phyloP scores from a whole-genome alignment of 2,888 invertebrate genomes.

The Hesperia comma region DNA sequence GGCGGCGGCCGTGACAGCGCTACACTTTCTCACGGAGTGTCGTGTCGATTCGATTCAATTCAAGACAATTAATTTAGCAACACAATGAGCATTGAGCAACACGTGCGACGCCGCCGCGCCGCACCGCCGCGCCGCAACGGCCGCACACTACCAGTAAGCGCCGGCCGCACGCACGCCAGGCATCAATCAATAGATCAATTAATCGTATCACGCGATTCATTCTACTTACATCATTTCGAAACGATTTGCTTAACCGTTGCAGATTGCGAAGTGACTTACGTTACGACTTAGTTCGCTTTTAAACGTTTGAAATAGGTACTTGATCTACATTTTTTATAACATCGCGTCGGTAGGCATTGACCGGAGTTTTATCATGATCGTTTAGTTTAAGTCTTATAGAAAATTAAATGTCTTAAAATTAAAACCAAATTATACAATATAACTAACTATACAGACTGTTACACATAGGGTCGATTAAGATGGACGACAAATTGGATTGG shows the following conservation, averaged over 20 bases:
- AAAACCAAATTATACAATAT: too few species aligned
- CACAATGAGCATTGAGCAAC: slow-evolving; percentile 25
- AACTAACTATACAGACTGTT: too few species aligned
- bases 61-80: slow-evolving; percentile 27
- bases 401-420: too few species aligned
- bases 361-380: too few species aligned
- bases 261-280: slow-evolving; percentile 10
- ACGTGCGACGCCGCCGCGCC: neutral
- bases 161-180: neutral
- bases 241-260: slow-evolving; percentile 15
- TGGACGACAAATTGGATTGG: too few species aligned
- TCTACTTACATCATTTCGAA: slow-evolving; percentile 14
- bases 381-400: too few species aligned
- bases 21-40: slow-evolving; percentile 39
- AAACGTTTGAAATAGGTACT: too few species aligned
- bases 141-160: too few species aligned
- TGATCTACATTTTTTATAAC: too few species aligned
- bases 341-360: neutral
- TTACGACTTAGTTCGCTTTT: neutral
- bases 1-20: neutral
- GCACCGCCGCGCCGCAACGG: too few species aligned
- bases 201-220: slow-evolving; percentile 17
- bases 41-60: slow-evolving; percentile 25
- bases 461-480: too few species aligned
- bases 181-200: slow-evolving; percentile 23